Percentiles rank a stretch among this genome's conserved stretches.
Conservation (phyloP, 2,888 invertebrate species). For the Drosophila kuntzei region DNA sequence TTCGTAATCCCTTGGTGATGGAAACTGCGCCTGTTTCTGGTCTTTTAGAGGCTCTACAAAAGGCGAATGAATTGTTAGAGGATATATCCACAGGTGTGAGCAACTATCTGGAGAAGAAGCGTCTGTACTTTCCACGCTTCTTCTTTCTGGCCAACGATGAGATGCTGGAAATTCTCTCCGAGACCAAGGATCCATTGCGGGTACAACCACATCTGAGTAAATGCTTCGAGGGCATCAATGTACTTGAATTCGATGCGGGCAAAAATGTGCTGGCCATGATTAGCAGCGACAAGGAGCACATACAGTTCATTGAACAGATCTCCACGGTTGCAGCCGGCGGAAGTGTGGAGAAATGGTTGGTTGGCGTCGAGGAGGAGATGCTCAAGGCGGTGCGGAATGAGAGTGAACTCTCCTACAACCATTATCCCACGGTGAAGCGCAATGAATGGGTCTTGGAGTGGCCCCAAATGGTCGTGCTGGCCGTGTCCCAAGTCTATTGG, state of each 20-base stretch:
- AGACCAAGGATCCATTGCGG: slow-evolving; percentile 88
- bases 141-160: slow-evolving; percentile 92
- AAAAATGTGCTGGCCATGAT: slow-evolving; percentile 88
- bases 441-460: slow-evolving; percentile 87
- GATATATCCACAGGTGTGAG: slow-evolving; percentile 88
- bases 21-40: slow-evolving; percentile 87
- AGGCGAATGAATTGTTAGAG: slow-evolving; percentile 87
- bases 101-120: slow-evolving; percentile 89
- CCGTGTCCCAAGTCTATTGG: slow-evolving; percentile 89
- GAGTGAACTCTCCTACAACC: slow-evolving; percentile 84
- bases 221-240: slow-evolving; percentile 90
- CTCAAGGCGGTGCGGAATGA: slow-evolving; percentile 86
- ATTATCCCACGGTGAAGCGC: slow-evolving; percentile 84
- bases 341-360: slow-evolving; percentile 89
- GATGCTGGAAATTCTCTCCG: slow-evolving; percentile 90
- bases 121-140: slow-evolving; percentile 90
- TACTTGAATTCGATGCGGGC: slow-evolving; percentile 86
- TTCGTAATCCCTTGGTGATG: slow-evolving; percentile 85
- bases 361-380: slow-evolving; percentile 88
- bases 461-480: slow-evolving; percentile 89
- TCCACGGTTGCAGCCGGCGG: slow-evolving; percentile 87
- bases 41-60: slow-evolving; percentile 89
- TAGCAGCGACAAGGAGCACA: slow-evolving; percentile 88
- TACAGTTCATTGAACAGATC: slow-evolving; percentile 86
- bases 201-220: slow-evolving; percentile 89